Evolutionary conservation across 2,797 vertebrate genomes (phyloP), one percentile per base, ranked within the genome.

Genomic region (Tragelaphus oryx): DNA sequence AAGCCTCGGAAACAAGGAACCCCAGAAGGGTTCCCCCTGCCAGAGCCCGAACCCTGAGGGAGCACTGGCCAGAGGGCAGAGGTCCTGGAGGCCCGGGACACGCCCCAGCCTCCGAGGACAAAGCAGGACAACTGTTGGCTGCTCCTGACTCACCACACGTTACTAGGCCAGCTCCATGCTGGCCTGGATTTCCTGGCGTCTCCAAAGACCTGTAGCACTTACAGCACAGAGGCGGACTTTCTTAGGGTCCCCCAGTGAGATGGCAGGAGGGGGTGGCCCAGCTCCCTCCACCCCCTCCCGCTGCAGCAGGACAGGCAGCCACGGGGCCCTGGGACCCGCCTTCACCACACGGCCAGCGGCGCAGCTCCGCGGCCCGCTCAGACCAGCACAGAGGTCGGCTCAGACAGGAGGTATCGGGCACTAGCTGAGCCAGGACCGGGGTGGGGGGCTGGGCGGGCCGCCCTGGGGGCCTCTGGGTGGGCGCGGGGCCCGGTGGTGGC

Each of bases 321-420:
- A 0, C 5, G 11, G 74, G 97, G 95, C 91, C 96, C 71, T 1
- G 41, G 98, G 97, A 97, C 89, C 98, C 50, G 71, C 97, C 97
- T 97, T 97, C 96, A 20, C 93, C 95, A 97, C 79, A 62, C 97
- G 96, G 96, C 98, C 96, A 96, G 97, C 97, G 96, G 13, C 4
- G 7, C 71, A n/a, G 93, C 89, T 13, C 78, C 44, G 30, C 1
- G 4, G 92, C 96, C 87, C 62, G 62, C 28, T 87, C 94, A 96
- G 97, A 89, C 22, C 55, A 84, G 91, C 91, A 85, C 90, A 96
- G 96, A 96, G 92, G 96, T 8, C 2, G 91, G 96, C 30, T 55
- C 86, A 33, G 80, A 86, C 85, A 54, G 87, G 92, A 91, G 68
- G 94, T 78, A 33, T 41, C 20, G 18, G 83, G 87, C 59, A 14